These are phyloP conservation scores for Protobothrops mucrosquamatus DNA, from an alignment of 2,113 vertebrate genomes.

Conservation along the genomic window DNA sequence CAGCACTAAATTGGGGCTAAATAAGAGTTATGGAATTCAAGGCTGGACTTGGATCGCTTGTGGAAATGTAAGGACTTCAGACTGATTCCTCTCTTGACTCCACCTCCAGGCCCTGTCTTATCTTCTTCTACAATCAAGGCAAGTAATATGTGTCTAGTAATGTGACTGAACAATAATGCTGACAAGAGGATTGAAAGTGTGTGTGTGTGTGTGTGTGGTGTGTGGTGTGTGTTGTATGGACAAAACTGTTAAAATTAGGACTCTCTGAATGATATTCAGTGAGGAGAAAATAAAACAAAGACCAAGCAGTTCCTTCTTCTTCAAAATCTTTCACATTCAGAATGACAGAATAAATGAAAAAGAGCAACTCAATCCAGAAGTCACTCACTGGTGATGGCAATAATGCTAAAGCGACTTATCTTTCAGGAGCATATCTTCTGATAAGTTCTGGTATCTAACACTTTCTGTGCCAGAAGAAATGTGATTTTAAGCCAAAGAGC, in stretches of 20 bases:
- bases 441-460: background rate
- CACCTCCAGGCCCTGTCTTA: background rate
- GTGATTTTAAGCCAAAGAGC: conserved; percentile 10
- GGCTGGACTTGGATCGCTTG: background rate
- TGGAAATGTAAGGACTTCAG: background rate
- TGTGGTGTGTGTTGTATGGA: background rate
- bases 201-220: too few relatives aligned
- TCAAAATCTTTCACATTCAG: background rate
- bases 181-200: background rate
- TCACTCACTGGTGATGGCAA: background rate
- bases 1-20: background rate
- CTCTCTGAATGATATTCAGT: background rate
- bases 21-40: background rate
- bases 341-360: background rate
- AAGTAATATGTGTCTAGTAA: background rate
- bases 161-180: background rate
- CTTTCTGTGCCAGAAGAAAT: conserved; percentile 3
- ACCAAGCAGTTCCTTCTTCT: background rate
- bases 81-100: background rate
- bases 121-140: background rate
- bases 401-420: background rate
- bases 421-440: background rate
- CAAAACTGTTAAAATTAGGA: background rate
- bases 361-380: background rate
- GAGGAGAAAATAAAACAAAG: background rate